Conservation (phyloP, 2,888 invertebrate genomes). For the Criorhina ranunculi region DNA sequence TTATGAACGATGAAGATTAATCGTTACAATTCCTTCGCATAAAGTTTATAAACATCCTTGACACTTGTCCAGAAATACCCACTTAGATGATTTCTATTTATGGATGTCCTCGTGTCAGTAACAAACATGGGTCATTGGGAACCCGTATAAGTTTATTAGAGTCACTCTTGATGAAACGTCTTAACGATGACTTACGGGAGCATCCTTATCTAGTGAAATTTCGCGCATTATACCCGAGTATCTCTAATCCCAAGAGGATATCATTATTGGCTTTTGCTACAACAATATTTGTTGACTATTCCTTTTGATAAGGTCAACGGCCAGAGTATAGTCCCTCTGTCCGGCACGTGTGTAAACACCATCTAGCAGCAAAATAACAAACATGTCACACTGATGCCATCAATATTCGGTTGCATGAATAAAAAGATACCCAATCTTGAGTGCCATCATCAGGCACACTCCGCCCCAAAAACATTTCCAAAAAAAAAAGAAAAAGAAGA, state of each 20-base stretch:
- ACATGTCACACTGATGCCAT: constrained; percentile 12
- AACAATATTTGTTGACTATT: constrained; percentile 13
- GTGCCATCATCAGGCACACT: constrained; percentile 6
- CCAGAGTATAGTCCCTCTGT: constrained; percentile 19
- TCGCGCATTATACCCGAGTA: too few species aligned
- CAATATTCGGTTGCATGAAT: constrained; percentile 20
- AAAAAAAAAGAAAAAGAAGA: not conserved
- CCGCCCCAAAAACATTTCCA: not conserved
- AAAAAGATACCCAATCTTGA: constrained; percentile 23
- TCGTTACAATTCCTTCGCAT: not conserved
- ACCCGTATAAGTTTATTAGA: not conserved
- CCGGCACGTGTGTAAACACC: constrained; percentile 32
- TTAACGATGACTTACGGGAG: constrained; percentile 1
- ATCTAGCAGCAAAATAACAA: constrained; percentile 17
- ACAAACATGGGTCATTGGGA: not conserved
- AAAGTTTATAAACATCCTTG: not conserved
- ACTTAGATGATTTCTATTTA: not conserved
- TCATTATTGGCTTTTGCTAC: too few species aligned
- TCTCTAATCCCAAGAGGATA: not conserved
- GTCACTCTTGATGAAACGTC: not conserved
- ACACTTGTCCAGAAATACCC: not conserved
- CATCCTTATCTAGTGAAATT: not conserved
- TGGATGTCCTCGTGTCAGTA: not conserved
- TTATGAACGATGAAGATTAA: too few species aligned
- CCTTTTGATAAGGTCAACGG: constrained; percentile 42